Evolutionary conservation across 2,113 vertebrate species (phyloP).

Genomic region (Talpa occidentalis): DNA sequence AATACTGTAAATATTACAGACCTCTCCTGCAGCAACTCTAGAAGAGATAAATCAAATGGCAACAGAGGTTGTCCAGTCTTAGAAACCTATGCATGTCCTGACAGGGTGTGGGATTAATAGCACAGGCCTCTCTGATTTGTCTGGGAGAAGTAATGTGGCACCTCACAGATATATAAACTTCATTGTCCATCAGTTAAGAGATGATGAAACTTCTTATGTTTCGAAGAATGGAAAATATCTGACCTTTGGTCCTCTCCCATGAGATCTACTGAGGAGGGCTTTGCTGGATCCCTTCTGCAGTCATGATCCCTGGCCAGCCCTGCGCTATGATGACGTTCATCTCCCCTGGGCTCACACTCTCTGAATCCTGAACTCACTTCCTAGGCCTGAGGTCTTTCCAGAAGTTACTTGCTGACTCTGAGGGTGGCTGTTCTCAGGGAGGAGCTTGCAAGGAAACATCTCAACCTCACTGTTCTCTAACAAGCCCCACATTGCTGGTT

Average conservation of each 20-base stretch:
- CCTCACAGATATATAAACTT: background rate
- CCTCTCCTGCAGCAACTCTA: background rate
- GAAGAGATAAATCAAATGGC: background rate
- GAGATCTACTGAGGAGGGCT: background rate
- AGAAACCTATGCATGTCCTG: background rate
- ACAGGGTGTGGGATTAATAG: background rate
- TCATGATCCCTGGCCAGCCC: background rate
- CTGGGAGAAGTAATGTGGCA: background rate
- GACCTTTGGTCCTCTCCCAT: background rate
- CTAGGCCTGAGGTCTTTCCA: background rate
- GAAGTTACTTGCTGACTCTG: background rate
- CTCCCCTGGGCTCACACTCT: background rate
- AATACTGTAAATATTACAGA: background rate
- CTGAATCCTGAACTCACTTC: background rate
- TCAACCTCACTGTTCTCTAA: background rate
- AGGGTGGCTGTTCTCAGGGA: background rate
- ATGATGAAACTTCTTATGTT: background rate
- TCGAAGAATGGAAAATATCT: background rate
- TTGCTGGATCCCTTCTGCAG: background rate
- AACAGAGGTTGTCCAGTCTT: conserved; percentile 21
- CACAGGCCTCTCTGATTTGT: background rate
- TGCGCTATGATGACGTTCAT: background rate
- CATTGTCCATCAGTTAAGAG: background rate
- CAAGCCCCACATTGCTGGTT: background rate
- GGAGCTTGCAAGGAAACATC: background rate